phyloP scores from a whole-genome alignment of 1,140 invertebrate genomes.

The Diorhabda carinulata region DNA sequence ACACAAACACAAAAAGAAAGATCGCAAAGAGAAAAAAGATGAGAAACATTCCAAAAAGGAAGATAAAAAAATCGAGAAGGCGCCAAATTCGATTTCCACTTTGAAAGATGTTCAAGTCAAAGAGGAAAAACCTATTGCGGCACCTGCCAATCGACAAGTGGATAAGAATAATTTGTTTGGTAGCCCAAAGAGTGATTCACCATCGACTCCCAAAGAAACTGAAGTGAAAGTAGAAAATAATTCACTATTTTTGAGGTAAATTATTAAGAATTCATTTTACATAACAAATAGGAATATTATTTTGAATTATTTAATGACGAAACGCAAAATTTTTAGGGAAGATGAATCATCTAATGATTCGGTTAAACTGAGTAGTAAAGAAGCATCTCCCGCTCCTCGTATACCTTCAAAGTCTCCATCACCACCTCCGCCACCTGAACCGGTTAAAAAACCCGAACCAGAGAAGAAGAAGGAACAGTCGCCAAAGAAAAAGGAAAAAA shows the following conservation, averaged over 20 bases:
- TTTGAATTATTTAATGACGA: no score
- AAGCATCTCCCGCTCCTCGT: constrained; percentile 12
- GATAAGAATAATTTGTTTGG: constrained; percentile 34
- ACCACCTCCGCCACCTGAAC: background rate
- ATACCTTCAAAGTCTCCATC: constrained; percentile 11
- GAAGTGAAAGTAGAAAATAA: constrained; percentile 28
- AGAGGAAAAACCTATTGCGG: background rate
- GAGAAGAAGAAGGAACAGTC: constrained; percentile 27
- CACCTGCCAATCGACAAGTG: constrained; percentile 8
- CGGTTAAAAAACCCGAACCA: constrained; percentile 26
- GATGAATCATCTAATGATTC: constrained; percentile 30
- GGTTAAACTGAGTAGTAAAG: constrained; percentile 26
- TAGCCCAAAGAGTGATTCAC: constrained; percentile 30
- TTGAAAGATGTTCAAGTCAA: background rate
- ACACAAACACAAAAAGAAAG: constrained; percentile 43
- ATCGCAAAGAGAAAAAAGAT: constrained; percentile 37
- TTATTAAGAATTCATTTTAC: background rate
- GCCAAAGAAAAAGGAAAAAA: constrained; percentile 31
- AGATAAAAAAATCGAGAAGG: constrained; percentile 24
- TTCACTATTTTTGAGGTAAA: constrained; percentile 1
- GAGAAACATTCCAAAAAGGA: constrained; percentile 28
- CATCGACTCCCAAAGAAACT: constrained; percentile 17
- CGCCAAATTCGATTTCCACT: background rate
- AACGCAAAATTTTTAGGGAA: constrained; percentile 2
- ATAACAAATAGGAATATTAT: no score